Conservation (phyloP, 30 jellyfish, hydroid and myxozoan species). For the Aurelia sp. region DNA sequence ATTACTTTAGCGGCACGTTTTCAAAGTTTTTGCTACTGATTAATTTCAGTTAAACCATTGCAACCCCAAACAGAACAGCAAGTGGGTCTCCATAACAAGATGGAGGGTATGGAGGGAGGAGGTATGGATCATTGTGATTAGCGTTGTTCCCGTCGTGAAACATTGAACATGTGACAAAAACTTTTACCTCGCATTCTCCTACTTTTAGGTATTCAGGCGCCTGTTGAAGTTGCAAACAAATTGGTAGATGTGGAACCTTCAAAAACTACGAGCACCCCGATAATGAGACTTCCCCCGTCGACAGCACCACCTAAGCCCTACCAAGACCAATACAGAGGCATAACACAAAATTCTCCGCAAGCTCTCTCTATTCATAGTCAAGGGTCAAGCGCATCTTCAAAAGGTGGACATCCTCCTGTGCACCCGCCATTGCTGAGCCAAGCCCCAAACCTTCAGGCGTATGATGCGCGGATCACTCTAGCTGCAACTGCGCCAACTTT, state of each 20-base stretch:
- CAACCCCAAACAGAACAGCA: too few relatives aligned
- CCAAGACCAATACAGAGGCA: slow-evolving; percentile 72
- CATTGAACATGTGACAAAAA: too few relatives aligned
- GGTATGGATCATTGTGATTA: too few relatives aligned
- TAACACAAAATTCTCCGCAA: slow-evolving; percentile 72
- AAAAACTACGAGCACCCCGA: slow-evolving; percentile 39
- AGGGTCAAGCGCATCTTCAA: slow-evolving; percentile 46
- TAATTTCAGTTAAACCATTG: too few relatives aligned
- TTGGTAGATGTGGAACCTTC: slow-evolving; percentile 72
- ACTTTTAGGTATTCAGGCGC: slow-evolving; percentile 92
- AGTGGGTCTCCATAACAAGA: too few relatives aligned
- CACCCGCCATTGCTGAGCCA: slow-evolving; percentile 95
- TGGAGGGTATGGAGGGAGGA: too few relatives aligned
- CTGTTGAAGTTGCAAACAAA: slow-evolving; percentile 82
- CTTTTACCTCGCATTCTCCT: neutral
- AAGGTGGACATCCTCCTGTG: slow-evolving; percentile 79
- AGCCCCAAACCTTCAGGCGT: slow-evolving; percentile 78
- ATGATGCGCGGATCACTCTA: slow-evolving; percentile 54
- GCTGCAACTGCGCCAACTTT: slow-evolving; percentile 45
- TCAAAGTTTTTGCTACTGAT: too few relatives aligned
- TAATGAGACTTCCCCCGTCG: slow-evolving; percentile 49
- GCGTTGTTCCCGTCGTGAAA: too few relatives aligned
- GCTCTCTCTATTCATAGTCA: slow-evolving; percentile 73
- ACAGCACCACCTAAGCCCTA: slow-evolving; percentile 57
- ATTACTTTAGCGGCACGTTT: too few relatives aligned